Percentiles rank a stretch among this genome's conserved stretches.
phyloP scores from a whole-genome alignment of 1,140 invertebrate genomes.

The Papilio aristodemus region DNA sequence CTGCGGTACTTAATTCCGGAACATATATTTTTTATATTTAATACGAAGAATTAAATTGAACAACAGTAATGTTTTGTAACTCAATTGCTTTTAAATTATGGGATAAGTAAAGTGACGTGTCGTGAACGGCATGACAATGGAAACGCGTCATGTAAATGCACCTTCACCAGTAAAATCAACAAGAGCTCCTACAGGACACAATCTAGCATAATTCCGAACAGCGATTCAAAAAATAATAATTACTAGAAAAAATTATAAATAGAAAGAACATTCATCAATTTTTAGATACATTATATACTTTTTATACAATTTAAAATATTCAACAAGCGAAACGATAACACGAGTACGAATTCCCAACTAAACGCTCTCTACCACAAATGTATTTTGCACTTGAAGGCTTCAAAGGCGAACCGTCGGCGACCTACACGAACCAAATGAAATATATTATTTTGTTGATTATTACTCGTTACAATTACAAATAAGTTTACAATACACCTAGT shows the following conservation, averaged over 20 bases:
- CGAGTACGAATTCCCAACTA: neutral
- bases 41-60: too few species aligned
- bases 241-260: neutral
- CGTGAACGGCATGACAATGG: constrained; percentile 28
- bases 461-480: constrained; percentile 63
- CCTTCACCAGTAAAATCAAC: constrained; percentile 48
- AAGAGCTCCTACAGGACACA: constrained; percentile 26
- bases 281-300: neutral
- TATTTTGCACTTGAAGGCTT: constrained; percentile 13
- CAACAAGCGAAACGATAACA: neutral
- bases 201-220: constrained; percentile 7
- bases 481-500: constrained; percentile 56
- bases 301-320: neutral
- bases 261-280: neutral
- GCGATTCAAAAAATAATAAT: neutral
- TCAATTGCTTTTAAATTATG: too few species aligned
- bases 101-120: constrained; percentile 1
- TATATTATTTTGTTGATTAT: constrained; percentile 61
- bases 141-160: constrained; percentile 56
- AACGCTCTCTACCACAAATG: neutral
- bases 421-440: constrained; percentile 57
- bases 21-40: too few species aligned
- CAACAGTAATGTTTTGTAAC: too few species aligned
- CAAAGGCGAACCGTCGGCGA: constrained; percentile 39
- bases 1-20: too few species aligned